phyloP scores from a whole-genome alignment of 2,113 vertebrate species.

The Fregata magnificens region DNA sequence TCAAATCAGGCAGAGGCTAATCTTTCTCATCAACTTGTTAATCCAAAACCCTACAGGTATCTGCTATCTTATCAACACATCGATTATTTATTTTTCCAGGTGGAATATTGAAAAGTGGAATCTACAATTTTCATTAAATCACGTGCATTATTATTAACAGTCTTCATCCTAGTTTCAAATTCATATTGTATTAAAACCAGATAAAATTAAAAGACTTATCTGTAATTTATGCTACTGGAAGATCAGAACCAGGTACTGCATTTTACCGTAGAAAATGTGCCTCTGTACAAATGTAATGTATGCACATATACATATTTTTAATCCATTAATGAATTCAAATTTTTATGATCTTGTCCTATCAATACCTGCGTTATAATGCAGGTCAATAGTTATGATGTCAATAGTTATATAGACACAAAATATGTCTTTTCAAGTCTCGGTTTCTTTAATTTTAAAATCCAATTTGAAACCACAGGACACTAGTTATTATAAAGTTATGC shows the following conservation, averaged over 20 bases:
- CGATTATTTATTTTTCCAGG: not conserved
- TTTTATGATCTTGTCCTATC: not conserved
- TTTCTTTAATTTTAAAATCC: conserved; percentile 8
- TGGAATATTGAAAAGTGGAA: not conserved
- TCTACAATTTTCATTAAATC: not conserved
- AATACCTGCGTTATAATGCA: not conserved
- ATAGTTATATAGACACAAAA: not conserved
- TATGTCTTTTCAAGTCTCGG: not conserved
- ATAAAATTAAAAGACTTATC: not conserved
- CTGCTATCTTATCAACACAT: not conserved
- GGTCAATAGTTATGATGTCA: not conserved
- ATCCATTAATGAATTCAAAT: not conserved
- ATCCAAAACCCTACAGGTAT: not conserved
- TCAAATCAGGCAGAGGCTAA: not conserved
- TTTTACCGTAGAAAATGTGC: not conserved
- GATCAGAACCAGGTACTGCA: not conserved
- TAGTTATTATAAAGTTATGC: not conserved
- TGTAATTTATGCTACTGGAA: not conserved
- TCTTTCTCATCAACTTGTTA: not conserved
- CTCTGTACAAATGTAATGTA: not conserved
- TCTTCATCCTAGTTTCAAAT: not conserved
- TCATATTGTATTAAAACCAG: not conserved
- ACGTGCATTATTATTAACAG: not conserved
- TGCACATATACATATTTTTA: not conserved
- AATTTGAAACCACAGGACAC: not conserved